phyloP scores from a whole-genome alignment of 2,888 invertebrate genomes.

The Tenthredo distinguenda region DNA sequence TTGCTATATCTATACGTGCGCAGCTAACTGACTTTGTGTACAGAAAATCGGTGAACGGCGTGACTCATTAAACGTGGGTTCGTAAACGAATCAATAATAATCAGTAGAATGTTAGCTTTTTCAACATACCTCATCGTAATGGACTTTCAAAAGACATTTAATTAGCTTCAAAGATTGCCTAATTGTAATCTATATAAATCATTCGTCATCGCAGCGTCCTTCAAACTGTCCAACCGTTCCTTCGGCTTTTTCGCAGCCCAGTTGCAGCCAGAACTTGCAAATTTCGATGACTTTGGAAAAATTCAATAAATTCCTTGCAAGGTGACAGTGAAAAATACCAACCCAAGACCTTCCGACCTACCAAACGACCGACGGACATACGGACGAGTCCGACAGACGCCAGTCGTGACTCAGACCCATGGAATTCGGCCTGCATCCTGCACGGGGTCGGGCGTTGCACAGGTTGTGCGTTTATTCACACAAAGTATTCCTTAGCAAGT shows the following conservation, averaged over 20 bases:
- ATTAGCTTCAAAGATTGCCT: background rate
- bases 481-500: background rate
- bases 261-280: background rate
- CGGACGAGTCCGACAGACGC: conserved; percentile 58
- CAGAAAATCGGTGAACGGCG: conserved; percentile 23
- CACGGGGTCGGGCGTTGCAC: conserved; percentile 39
- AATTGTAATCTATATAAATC: background rate
- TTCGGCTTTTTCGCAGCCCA: background rate
- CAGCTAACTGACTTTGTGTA: background rate
- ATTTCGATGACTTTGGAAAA: background rate
- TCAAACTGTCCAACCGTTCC: background rate
- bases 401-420: conserved; percentile 66
- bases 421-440: conserved; percentile 67
- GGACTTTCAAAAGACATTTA: background rate
- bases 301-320: background rate
- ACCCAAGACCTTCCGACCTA: conserved; percentile 4
- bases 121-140: background rate
- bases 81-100: background rate
- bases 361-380: conserved; percentile 20
- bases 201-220: background rate
- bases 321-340: conserved; percentile 36
- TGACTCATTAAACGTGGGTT: conserved; percentile 28
- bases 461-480: conserved; percentile 32
- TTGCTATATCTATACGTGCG: background rate
- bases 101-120: conserved; percentile 6